phyloP scores from a whole-genome alignment of 2,888 invertebrate genomes.

The Eristalis intricaria region DNA sequence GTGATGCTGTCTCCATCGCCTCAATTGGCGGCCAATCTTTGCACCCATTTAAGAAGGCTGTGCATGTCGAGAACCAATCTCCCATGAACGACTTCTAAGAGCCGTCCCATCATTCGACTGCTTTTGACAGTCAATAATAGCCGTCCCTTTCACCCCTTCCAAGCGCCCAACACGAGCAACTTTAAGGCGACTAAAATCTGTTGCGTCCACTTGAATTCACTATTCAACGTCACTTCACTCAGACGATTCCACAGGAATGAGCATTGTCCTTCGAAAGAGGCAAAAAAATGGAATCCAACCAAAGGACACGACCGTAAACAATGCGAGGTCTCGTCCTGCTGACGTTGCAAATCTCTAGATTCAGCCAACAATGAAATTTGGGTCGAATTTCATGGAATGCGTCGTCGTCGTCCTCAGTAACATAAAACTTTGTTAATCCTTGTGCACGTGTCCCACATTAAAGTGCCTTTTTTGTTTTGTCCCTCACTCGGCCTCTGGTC shows the following conservation, averaged over 20 bases:
- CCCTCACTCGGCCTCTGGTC: neutral
- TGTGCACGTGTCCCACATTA: neutral
- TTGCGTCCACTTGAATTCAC: neutral
- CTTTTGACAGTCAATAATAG: no score
- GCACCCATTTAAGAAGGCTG: no score
- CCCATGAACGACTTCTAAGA: no score
- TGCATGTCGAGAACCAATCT: no score
- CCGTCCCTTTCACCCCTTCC: no score
- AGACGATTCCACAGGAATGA: neutral
- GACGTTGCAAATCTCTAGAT: neutral
- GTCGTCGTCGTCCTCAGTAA: neutral
- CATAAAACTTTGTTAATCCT: conserved; percentile 1
- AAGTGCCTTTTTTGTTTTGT: neutral
- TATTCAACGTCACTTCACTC: neutral
- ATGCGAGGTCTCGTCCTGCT: neutral
- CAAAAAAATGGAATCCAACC: neutral
- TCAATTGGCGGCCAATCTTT: no score
- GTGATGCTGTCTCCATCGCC: no score
- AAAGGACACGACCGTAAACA: neutral
- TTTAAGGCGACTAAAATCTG: neutral
- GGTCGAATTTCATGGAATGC: neutral
- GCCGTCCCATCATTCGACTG: no score
- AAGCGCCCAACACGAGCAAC: neutral
- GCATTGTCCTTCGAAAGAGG: neutral
- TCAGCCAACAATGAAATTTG: neutral